Percentiles rank a stretch among this genome's conserved stretches.
These are phyloP conservation scores for Pseudochirops cupreus DNA, from an alignment of 2,797 vertebrate species.

Conservation along the genomic window DNA sequence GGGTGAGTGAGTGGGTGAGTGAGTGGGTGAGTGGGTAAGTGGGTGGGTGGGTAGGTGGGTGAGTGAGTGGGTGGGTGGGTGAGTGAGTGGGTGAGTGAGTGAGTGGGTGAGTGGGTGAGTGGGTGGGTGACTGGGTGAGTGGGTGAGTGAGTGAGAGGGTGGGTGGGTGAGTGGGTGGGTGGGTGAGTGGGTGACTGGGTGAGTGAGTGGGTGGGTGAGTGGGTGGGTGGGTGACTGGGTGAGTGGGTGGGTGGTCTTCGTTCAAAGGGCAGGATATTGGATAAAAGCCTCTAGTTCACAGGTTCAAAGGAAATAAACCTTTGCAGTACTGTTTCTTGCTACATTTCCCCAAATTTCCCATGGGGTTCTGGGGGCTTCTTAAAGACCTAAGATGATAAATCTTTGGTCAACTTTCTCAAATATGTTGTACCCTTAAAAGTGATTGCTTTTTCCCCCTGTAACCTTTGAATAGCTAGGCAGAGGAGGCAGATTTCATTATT, in stretches of 20 bases:
- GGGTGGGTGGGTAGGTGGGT: no score
- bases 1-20: no score
- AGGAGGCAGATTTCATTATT: conserved; percentile 58
- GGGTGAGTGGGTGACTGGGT: no score
- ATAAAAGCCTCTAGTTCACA: conserved; percentile 50
- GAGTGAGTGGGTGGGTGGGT: no score
- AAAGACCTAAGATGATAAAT: conserved; percentile 73
- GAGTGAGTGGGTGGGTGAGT: no score
- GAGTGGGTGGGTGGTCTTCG: conserved; percentile 57
- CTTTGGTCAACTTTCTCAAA: conserved; percentile 69
- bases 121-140: no score
- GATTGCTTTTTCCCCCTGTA: conserved; percentile 56
- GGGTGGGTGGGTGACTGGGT: no score
- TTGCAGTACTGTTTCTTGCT: conserved; percentile 52
- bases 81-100: no score
- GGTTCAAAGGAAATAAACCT: conserved; percentile 70
- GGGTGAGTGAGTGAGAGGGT: no score
- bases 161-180: no score
- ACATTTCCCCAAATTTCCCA: conserved; percentile 67
- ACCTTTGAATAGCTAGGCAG: conserved; percentile 72
- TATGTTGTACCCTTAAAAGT: conserved; percentile 66
- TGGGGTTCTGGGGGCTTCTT: conserved; percentile 52
- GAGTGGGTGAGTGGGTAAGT: no score
- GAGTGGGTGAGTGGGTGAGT: no score
- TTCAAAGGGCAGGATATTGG: conserved; percentile 69